Conservation (phyloP, 64 coral and sea anemone species). For the Orbicella faveolata region DNA sequence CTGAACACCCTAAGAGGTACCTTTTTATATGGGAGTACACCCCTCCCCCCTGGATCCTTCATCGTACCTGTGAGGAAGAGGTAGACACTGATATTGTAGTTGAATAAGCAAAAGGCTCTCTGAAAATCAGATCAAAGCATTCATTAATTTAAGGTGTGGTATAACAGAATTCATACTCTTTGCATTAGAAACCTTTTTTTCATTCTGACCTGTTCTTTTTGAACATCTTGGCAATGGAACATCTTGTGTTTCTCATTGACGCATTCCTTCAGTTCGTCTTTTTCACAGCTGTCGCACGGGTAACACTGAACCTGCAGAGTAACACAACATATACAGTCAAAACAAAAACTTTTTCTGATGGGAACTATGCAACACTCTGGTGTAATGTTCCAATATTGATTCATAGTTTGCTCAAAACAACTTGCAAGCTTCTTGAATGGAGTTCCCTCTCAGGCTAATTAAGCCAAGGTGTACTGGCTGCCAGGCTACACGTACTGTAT, state of each 20-base stretch:
- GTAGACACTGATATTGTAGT: constrained; percentile 86
- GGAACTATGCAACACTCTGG: no score
- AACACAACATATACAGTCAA: no score
- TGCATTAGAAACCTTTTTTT: not conserved
- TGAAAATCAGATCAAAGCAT: constrained; percentile 10
- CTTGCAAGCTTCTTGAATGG: no score
- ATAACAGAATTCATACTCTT: no score
- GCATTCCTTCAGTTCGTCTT: constrained; percentile 56
- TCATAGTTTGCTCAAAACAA: no score
- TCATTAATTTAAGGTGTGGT: not conserved
- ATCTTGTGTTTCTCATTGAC: constrained; percentile 54
- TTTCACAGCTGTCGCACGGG: constrained; percentile 63
- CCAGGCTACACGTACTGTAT: no score
- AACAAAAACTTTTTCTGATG: no score
- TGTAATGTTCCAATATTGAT: not conserved
- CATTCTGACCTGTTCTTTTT: constrained; percentile 3
- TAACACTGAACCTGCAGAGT: constrained; percentile 85
- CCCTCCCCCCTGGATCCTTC: no score
- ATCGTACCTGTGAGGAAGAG: constrained; percentile 81
- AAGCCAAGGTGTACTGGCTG: no score
- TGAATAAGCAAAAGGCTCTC: constrained; percentile 87
- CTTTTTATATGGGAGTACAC: no score
- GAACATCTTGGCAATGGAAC: constrained; percentile 80
- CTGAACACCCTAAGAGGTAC: not conserved
- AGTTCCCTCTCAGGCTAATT: no score